A percentile compares a stretch with the other conserved stretches of the same genome.
These are phyloP conservation scores for Dicaeum eximium DNA, from an alignment of 2,113 vertebrate genomes.

Conservation along the genomic window DNA sequence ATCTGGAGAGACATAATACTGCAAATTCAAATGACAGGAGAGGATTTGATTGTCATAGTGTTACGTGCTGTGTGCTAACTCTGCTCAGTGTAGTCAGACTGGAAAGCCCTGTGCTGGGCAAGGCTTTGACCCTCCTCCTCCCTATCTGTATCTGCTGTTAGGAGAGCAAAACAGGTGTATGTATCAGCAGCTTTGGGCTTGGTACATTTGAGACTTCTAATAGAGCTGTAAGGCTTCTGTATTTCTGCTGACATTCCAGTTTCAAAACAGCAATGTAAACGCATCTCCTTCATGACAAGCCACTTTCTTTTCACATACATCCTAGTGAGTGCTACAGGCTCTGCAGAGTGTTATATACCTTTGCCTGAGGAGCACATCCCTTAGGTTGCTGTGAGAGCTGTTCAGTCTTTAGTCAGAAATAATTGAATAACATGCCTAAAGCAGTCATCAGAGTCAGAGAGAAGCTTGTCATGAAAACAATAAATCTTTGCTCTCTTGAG, in stretches of 20 bases:
- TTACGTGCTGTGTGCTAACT: background rate
- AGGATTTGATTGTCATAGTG: background rate
- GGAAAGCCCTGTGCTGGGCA: background rate
- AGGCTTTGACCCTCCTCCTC: background rate
- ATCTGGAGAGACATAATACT: fast-evolving
- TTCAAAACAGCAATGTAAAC: background rate
- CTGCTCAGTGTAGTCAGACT: background rate
- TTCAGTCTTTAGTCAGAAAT: background rate
- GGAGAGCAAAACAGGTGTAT: background rate
- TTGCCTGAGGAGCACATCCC: background rate
- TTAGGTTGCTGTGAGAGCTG: background rate
- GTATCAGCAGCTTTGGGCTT: background rate
- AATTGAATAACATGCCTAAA: background rate
- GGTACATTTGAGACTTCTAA: background rate
- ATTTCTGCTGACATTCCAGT: background rate
- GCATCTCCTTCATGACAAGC: background rate
- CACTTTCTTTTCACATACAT: background rate
- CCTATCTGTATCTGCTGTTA: background rate
- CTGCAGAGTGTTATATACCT: background rate
- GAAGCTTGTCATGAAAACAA: background rate
- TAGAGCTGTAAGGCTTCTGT: background rate
- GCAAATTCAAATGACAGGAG: background rate
- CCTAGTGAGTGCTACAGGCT: background rate
- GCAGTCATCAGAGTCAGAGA: background rate
- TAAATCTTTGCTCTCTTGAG: background rate